These are phyloP conservation scores for Phenganax stokvisi DNA, from an alignment of 92 coral and sea anemone genomes.

Conservation along the genomic window DNA sequence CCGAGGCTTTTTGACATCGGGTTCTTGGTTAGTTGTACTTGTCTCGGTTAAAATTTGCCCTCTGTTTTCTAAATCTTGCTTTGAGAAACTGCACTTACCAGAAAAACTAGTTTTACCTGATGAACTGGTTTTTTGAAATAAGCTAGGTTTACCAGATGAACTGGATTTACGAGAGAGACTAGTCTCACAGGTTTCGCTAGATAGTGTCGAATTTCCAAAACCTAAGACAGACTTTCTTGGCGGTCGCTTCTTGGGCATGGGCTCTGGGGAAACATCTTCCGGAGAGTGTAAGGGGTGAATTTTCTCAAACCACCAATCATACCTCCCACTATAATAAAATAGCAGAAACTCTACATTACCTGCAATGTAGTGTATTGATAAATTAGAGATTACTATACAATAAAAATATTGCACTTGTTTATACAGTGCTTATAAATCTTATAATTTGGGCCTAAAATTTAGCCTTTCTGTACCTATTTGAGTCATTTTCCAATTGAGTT, in stretches of 20 bases:
- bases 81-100: background rate
- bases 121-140: background rate
- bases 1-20: slow-evolving; percentile 21
- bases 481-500: slow-evolving; percentile 5
- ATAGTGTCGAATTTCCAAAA: background rate
- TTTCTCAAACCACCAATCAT: slow-evolving; percentile 29
- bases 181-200: background rate
- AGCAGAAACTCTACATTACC: background rate
- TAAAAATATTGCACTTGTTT: background rate
- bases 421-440: background rate
- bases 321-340: background rate
- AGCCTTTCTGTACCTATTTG: background rate
- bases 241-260: background rate
- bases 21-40: background rate
- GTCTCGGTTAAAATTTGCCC: background rate
- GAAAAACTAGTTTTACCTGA: background rate
- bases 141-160: background rate
- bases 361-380: background rate
- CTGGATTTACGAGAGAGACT: background rate
- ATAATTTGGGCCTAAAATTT: no score
- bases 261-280: background rate
- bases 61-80: slow-evolving; percentile 3
- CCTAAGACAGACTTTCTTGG: background rate
- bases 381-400: background rate
- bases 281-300: slow-evolving; percentile 18